A percentile compares a stretch with the other conserved stretches of the same genome.
phyloP scores from a whole-genome alignment of 2,113 vertebrate species.

The Pristiophorus japonicus region DNA sequence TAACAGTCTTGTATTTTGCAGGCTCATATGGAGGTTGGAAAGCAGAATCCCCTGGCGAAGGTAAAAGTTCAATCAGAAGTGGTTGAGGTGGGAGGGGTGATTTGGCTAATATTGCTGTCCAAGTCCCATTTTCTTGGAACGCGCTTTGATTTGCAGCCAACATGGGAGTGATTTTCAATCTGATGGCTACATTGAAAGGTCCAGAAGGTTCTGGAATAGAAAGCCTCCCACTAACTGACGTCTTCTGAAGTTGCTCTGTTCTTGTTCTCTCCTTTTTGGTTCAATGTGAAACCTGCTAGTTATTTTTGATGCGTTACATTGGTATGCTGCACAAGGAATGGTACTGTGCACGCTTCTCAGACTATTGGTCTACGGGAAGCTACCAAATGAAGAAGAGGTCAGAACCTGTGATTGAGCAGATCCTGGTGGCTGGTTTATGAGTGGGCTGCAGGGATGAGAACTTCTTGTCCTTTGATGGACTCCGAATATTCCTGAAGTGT shows the following conservation, averaged over 20 bases:
- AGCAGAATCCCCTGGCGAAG: background rate
- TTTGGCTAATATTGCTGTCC: background rate
- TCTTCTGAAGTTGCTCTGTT: background rate
- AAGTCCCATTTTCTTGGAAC: background rate
- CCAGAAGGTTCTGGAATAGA: background rate
- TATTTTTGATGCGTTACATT: background rate
- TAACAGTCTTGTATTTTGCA: slow-evolving; percentile 5
- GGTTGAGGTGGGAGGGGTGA: background rate
- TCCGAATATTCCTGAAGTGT: background rate
- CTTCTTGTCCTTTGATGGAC: background rate
- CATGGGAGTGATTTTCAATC: background rate
- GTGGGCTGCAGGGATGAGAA: background rate
- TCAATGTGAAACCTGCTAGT: background rate
- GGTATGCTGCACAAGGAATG: background rate
- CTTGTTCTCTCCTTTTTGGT: background rate
- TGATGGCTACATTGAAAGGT: background rate
- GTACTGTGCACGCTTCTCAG: background rate
- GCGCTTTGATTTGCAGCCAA: background rate
- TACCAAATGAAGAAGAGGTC: background rate
- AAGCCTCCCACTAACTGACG: background rate
- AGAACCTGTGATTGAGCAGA: background rate
- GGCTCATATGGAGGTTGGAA: slow-evolving; percentile 24
- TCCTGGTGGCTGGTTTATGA: background rate
- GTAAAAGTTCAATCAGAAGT: background rate
- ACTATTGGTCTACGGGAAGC: background rate